phyloP scores from a whole-genome alignment of 2,888 invertebrate genomes.

The Cybosia mesomella region DNA sequence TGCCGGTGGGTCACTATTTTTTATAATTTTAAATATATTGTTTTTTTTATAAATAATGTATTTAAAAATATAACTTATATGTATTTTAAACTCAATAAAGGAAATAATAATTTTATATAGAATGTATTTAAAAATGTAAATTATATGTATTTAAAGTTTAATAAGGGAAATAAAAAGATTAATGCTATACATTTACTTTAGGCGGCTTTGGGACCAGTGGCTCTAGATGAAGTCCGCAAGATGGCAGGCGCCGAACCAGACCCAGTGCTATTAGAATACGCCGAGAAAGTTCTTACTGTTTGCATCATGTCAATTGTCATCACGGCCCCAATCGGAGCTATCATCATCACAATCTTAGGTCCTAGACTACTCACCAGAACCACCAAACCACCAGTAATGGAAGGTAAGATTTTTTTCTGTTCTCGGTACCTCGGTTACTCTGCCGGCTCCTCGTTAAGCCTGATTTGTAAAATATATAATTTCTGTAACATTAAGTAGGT shows the following conservation, averaged over 20 bases:
- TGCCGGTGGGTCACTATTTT: no score
- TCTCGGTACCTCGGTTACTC: neutral
- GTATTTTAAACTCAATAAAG: no score
- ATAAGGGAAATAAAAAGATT: neutral
- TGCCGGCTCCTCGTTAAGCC: neutral
- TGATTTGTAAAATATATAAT: no score
- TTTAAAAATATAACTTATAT: no score
- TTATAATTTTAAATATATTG: no score
- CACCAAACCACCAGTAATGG: conserved; percentile 89
- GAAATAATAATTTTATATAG: no score
- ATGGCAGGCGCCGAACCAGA: conserved; percentile 61
- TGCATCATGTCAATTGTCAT: conserved; percentile 94
- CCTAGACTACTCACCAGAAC: conserved; percentile 93
- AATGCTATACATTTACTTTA: conserved; percentile 58
- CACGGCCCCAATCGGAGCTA: conserved; percentile 94
- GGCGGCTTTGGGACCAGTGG: conserved; percentile 94
- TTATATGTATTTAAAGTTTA: no score
- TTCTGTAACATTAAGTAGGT: no score
- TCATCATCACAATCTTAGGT: conserved; percentile 93
- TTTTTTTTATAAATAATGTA: no score
- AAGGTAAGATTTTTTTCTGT: conserved; percentile 78
- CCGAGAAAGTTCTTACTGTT: conserved; percentile 91
- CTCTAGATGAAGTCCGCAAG: conserved; percentile 88
- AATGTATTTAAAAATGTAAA: no score
- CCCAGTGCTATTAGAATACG: conserved; percentile 87